Percentiles rank a stretch among this genome's conserved stretches.
Evolutionary conservation across 2,888 invertebrate genomes (phyloP).

Genomic region (Periphyllus acericola): DNA sequence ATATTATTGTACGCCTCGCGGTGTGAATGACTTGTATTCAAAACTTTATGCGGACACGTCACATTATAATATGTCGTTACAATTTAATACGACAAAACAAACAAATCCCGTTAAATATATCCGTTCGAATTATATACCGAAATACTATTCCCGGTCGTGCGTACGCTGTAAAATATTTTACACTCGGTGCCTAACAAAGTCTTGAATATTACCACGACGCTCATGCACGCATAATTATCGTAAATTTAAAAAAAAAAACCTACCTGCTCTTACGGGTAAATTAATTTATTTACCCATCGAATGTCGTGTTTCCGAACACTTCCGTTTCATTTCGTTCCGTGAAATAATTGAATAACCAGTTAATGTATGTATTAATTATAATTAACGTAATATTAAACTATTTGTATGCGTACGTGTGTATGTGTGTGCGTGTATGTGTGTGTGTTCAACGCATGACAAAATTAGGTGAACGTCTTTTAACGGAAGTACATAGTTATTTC

Average conservation of each 20-base stretch:
- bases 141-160: not conserved
- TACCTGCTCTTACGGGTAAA: not conserved
- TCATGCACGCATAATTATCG: not conserved
- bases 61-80: not conserved
- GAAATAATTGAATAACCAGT: slow-evolving; percentile 36
- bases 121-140: not conserved
- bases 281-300: slow-evolving; percentile 17
- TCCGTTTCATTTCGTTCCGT: slow-evolving; percentile 8
- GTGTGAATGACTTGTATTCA: not conserved
- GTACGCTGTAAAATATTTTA: not conserved
- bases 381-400: not conserved
- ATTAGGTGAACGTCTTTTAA: slow-evolving; percentile 36
- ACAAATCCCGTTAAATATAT: slow-evolving; percentile 21
- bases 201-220: not conserved
- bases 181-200: not conserved
- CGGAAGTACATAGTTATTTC: slow-evolving; percentile 32
- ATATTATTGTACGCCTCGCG: not conserved
- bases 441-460: slow-evolving; percentile 1
- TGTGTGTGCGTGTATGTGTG: not conserved
- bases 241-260: not conserved
- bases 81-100: slow-evolving; percentile 23
- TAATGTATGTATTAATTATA: slow-evolving; percentile 7
- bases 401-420: not conserved
- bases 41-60: too few relatives aligned
- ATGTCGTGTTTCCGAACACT: slow-evolving; percentile 11